Evolutionary conservation across 2,113 vertebrate genomes (phyloP).

Genomic region (Carlito syrichta): DNA sequence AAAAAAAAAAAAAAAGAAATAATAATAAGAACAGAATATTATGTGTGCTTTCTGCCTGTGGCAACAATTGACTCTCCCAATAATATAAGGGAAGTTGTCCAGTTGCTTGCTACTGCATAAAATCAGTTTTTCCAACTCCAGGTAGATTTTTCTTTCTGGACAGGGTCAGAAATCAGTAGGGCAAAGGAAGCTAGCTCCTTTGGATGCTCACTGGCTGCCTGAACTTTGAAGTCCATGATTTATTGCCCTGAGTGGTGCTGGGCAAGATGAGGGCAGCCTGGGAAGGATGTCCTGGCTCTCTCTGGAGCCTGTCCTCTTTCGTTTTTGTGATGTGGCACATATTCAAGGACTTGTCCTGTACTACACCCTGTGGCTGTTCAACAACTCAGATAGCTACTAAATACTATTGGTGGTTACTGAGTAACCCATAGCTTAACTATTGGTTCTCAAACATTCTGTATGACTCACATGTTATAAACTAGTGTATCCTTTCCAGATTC

Average conservation of each 20-base stretch:
- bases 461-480: background rate
- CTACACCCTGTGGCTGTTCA: background rate
- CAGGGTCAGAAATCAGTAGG: background rate
- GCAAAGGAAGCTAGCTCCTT: conserved; percentile 16
- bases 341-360: background rate
- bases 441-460: background rate
- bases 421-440: background rate
- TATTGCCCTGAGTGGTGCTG: background rate
- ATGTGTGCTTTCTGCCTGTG: background rate
- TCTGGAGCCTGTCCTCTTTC: background rate
- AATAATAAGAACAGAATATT: background rate
- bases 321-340: background rate
- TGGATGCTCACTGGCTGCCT: background rate
- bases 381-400: background rate
- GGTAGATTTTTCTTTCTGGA: background rate
- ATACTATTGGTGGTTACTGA: background rate
- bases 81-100: background rate
- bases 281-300: background rate
- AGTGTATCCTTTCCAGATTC: background rate
- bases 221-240: background rate
- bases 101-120: background rate
- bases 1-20: too few relatives aligned
- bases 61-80: background rate
- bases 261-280: background rate
- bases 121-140: background rate